Evolutionary conservation across 2,113 vertebrate species (phyloP).

Genomic region (Cisticola juncidis): DNA sequence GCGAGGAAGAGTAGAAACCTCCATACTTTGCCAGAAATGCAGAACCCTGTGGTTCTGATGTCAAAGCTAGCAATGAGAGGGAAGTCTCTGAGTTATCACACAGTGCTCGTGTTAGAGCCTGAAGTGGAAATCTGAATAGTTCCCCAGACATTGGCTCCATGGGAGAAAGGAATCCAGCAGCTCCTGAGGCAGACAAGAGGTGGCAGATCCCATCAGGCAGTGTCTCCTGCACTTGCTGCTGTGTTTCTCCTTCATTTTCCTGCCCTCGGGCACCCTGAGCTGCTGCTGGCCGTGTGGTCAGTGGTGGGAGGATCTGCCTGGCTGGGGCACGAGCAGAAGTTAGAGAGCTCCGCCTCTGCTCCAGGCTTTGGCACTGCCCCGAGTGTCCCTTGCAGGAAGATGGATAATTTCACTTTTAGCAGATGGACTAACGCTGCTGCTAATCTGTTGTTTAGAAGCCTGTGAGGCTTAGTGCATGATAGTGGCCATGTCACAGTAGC

Average conservation of each 20-base stretch:
- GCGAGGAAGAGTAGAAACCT: neutral
- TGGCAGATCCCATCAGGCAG: neutral
- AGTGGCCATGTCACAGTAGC: neutral
- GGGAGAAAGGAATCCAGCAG: neutral
- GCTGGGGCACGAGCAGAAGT: fast-evolving
- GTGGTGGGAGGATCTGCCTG: fast-evolving
- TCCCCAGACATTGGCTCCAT: neutral
- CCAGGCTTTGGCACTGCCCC: neutral
- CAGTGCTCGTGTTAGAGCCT: neutral
- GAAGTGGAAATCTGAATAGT: neutral
- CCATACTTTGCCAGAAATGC: fast-evolving
- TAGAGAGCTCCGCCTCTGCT: neutral
- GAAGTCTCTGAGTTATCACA: neutral
- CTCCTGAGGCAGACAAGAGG: neutral
- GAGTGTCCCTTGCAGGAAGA: neutral
- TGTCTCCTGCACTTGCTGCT: fast-evolving
- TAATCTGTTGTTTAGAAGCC: neutral
- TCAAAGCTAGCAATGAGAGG: neutral
- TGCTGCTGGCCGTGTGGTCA: fast-evolving
- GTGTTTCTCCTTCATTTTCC: fast-evolving
- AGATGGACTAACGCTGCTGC: neutral
- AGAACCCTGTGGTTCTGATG: neutral
- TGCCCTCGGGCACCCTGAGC: neutral
- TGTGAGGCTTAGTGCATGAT: neutral
- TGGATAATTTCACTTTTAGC: neutral